These are phyloP conservation scores for Spodoptera littoralis DNA, from an alignment of 2,888 invertebrate genomes.

Conservation along the genomic window DNA sequence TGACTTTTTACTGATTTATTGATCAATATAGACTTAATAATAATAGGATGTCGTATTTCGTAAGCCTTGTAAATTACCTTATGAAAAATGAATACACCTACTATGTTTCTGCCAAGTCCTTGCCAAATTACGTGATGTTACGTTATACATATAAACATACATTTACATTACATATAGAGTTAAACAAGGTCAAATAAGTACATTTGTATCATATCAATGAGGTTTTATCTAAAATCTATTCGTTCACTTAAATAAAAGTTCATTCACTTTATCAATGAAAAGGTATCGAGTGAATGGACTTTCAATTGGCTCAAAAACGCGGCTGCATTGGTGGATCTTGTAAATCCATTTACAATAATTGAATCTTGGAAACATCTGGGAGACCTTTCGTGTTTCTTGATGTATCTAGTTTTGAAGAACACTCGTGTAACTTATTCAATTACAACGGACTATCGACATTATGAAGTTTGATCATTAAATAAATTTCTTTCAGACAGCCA, in stretches of 20 bases:
- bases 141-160: no score
- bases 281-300: conserved; percentile 20
- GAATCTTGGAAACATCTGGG: conserved; percentile 25
- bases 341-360: conserved; percentile 27
- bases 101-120: no score
- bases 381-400: conserved; percentile 8
- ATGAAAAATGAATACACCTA: no score
- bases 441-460: background rate
- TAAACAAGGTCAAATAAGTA: background rate
- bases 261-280: conserved; percentile 16
- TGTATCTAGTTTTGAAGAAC: conserved; percentile 9
- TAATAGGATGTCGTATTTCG: no score
- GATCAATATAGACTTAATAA: no score
- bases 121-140: no score
- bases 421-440: background rate
- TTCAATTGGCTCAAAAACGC: conserved; percentile 18
- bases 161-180: no score
- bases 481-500: background rate
- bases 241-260: conserved; percentile 5
- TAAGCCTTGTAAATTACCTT: no score
- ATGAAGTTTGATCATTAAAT: background rate
- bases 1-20: no score
- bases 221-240: no score
- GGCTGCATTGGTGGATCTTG: conserved; percentile 13
- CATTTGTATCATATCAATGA: no score